Percentiles rank a stretch among this genome's conserved stretches.
phyloP scores from a whole-genome alignment of 2,888 invertebrate genomes.

The Drosophila formosana region DNA sequence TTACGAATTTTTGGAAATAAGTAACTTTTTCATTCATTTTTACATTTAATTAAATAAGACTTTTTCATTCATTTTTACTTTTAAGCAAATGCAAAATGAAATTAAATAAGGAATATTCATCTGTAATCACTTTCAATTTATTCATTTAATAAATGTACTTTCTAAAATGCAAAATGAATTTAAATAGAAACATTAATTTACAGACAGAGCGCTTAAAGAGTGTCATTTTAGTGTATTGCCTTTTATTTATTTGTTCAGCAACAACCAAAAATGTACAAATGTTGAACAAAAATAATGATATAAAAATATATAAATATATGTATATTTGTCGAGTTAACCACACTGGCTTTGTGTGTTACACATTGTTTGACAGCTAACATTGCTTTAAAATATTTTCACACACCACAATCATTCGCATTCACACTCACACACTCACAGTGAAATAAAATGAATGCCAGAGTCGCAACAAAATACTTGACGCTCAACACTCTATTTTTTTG shows the following conservation, averaged over 20 bases:
- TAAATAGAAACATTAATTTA: background rate
- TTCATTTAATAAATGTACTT: too few species aligned
- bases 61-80: too few species aligned
- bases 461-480: slow-evolving; percentile 44
- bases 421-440: background rate
- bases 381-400: slow-evolving; percentile 26
- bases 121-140: too few species aligned
- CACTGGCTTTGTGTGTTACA: slow-evolving; percentile 6
- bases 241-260: background rate
- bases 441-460: slow-evolving; percentile 32
- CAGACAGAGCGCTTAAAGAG: background rate
- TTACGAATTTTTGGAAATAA: too few species aligned
- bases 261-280: background rate
- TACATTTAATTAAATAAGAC: too few species aligned
- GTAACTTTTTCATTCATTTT: too few species aligned
- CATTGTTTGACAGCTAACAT: slow-evolving; percentile 25
- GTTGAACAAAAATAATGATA: background rate
- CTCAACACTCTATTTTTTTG: slow-evolving; percentile 14
- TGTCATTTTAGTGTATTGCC: background rate
- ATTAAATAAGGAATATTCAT: too few species aligned
- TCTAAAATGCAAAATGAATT: background rate
- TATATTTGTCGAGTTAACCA: slow-evolving; percentile 4
- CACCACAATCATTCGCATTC: background rate
- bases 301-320: background rate
- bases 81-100: too few species aligned